Base-by-base conservation (phyloP, 30 jellyfish, hydroid and myxozoan genomes). In the Euphysa ruthae region DNA sequence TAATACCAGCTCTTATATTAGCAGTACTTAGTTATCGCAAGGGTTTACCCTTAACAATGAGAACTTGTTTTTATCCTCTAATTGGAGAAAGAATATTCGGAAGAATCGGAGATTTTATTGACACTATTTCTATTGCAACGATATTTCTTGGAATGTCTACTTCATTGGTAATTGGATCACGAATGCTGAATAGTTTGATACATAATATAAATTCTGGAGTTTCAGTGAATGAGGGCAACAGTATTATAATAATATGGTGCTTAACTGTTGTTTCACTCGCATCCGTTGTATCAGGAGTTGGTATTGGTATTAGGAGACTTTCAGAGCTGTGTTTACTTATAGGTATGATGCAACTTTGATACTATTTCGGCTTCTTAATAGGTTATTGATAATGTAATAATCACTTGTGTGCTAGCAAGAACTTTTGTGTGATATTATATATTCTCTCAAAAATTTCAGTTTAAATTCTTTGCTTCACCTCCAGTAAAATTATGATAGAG, bases 91-190 rank as follows among this genome's bases (percentile, higher is more conserved):
- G 70, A 21, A 80, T 86, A 12, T 78, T 78, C 46, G 96, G 96
- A 5, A 2, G 73, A 15, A 52, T 79, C 32, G 96, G 96, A 4
- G 96, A 86, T 63, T 23, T 66, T 58, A 61, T 86, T 31, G 96
- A 86, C 60, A 78, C 82, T 24, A 52, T 86, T 29, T 86, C 96
- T 1, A 91, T 86, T 55, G 81, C 79, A 16, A 74, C 87, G 2
- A 86, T 94, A 5, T 78, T 86, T 93, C 79, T 86, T 54, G 96
- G 96, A 16, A 94, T 86, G 20, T 86, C 94, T 69, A 86, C 96
- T 23, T n/a, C n/a, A n/a, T n/a, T n/a, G n/a, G n/a, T n/a, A n/a
- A n/a, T n/a, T n/a, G n/a, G n/a, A n/a, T n/a, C n/a, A n/a, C n/a
- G n/a, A n/a, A n/a, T n/a, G n/a, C n/a, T n/a, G n/a, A n/a, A n/a